These are phyloP conservation scores for Patella caerulea DNA, from an alignment of 2,888 invertebrate genomes.

Conservation along the genomic window DNA sequence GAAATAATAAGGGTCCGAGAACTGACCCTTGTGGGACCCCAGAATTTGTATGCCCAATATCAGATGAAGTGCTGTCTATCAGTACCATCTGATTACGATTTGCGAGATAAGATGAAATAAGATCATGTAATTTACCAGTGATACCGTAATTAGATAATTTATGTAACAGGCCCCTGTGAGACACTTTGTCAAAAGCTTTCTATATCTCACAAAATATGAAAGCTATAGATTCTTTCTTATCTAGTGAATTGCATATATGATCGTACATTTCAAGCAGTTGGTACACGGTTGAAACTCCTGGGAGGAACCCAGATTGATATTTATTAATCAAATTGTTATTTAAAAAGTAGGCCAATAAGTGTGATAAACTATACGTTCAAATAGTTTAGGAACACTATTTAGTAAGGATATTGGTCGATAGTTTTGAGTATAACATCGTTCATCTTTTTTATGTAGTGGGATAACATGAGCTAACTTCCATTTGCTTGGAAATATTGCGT, in stretches of 20 bases:
- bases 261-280: conserved; percentile 37
- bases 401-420: conserved; percentile 42
- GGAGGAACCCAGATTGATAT: conserved; percentile 40
- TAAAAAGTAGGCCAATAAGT: conserved; percentile 28
- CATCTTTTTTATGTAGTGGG: conserved; percentile 41
- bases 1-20: background rate
- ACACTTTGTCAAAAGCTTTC: conserved; percentile 20
- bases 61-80: background rate
- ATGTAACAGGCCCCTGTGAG: conserved; percentile 14
- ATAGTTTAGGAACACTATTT: conserved; percentile 30
- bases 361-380: conserved; percentile 40
- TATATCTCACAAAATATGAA: conserved; percentile 38
- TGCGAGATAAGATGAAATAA: background rate
- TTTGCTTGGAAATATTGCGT: conserved; percentile 29
- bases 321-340: conserved; percentile 36
- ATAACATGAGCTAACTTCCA: conserved; percentile 38
- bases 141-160: conserved; percentile 18
- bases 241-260: conserved; percentile 28
- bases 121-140: background rate
- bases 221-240: conserved; percentile 35
- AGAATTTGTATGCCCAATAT: background rate
- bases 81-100: background rate
- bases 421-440: conserved; percentile 31
- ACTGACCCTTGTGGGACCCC: background rate
- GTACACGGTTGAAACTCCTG: conserved; percentile 36